Evolutionary conservation across 2,888 invertebrate species (phyloP), one percentile per base, ranked within the genome.

Genomic region (Synanthedon tipuliformis): DNA sequence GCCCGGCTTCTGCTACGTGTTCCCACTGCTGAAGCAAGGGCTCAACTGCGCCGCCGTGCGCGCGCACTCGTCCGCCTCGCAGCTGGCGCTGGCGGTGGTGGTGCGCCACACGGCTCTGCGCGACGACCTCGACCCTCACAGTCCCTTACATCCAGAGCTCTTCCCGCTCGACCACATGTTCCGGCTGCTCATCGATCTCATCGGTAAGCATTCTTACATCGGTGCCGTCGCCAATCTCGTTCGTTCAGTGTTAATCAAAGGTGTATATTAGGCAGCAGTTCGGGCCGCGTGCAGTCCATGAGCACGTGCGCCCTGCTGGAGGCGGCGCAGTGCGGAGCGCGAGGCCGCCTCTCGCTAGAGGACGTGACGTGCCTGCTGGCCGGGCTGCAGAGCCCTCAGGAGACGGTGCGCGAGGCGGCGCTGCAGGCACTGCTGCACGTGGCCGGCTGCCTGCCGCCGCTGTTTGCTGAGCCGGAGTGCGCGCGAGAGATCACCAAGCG

Each of bases 121-220:
- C 52, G 85, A 86, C 1, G 73, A 76, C 52, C 66, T 86, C 1
- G 72, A 76, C 52, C 69, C 69, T 16, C 69, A 0, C 90, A 91
- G 15, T 65, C 78, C 90, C 53, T 89, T 90, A 63, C 92, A 94
- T 76, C 96, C 97, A 0, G 88, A 90, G 56, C 90, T 94, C 63
- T 88, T 97, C 69, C 97, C 97, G 4, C 89, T 94, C 41, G 89
- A 91, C 65, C 92, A 94, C 69, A 94, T 98, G 89, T 92, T 96
- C 69, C 89, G 92, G 50, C 81, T 96, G 53, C 88, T 97, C 45
- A 89, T 96, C 55, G 90, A 94, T 63, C 86, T 96, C 23, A 93
- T 95, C 64, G 91, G 92, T 89, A 71, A 86, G 89, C 34, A 34
- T 34, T 10, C 10, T 34, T 10, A 10, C 7, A 34, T 34, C 10